A percentile compares a stretch with the other conserved stretches of the same genome.
Evolutionary conservation across 2,797 vertebrate species (phyloP).

Genomic region (Intellagama lesueurii): DNA sequence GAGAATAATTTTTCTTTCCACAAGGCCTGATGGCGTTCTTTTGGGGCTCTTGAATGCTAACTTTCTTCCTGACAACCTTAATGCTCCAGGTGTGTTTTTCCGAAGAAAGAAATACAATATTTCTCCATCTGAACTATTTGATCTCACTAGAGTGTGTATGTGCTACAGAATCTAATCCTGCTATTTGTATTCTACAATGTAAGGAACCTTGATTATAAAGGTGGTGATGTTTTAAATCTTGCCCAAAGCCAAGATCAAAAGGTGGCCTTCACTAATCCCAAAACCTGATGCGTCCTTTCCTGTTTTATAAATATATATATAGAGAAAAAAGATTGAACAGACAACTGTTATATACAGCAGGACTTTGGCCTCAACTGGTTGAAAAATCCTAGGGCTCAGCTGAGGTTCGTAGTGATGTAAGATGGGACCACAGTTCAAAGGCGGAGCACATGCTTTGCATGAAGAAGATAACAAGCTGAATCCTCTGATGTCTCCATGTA

Average conservation of each 20-base stretch:
- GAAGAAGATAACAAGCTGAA: background rate
- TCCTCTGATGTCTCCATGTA: background rate
- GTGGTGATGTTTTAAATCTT: background rate
- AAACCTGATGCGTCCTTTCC: background rate
- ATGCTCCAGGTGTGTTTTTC: background rate
- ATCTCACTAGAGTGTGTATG: background rate
- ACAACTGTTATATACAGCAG: background rate
- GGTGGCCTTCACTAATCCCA: constrained; percentile 11
- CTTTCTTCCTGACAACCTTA: constrained; percentile 8
- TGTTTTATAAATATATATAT: background rate
- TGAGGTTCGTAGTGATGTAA: background rate
- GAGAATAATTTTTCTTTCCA: background rate
- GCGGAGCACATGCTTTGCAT: background rate
- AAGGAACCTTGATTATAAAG: constrained; percentile 23
- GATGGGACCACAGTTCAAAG: background rate
- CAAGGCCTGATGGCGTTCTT: background rate
- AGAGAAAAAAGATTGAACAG: background rate
- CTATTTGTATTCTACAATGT: constrained; percentile 7
- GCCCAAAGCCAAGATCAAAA: constrained; percentile 26
- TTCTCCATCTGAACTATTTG: constrained; percentile 7
- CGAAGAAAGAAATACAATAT: background rate
- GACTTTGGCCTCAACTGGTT: background rate
- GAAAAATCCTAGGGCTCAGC: background rate
- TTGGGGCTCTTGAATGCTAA: background rate
- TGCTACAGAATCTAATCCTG: constrained; percentile 1